Percentiles rank a stretch among this genome's conserved stretches.
These are phyloP conservation scores for Ceratina australensis DNA, from an alignment of 1,140 invertebrate species.

Conservation along the genomic window DNA sequence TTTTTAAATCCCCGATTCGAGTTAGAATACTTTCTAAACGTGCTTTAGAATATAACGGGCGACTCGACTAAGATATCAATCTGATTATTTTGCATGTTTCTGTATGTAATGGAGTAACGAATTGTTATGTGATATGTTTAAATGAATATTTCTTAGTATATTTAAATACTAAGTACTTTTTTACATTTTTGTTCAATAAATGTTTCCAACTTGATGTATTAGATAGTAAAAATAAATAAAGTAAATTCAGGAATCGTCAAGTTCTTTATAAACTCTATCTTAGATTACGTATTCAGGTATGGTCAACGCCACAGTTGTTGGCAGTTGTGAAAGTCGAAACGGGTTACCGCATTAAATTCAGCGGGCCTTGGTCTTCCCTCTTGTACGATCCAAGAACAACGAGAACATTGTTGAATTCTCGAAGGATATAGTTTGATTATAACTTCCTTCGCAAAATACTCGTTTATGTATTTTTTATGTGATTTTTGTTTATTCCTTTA, in stretches of 20 bases:
- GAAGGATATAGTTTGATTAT: background rate
- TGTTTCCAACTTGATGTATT: no score
- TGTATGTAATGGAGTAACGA: no score
- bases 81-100: no score
- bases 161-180: no score
- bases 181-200: no score
- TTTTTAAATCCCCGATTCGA: background rate
- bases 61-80: no score
- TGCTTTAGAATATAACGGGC: background rate
- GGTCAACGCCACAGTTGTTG: slow-evolving; percentile 14
- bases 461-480: no score
- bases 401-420: background rate
- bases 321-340: slow-evolving; percentile 53
- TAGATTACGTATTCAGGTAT: background rate
- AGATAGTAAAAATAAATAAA: no score
- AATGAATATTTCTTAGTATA: no score
- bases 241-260: no score
- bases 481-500: background rate
- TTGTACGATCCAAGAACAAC: slow-evolving; percentile 12
- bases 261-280: background rate
- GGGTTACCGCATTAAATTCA: slow-evolving; percentile 52
- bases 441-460: no score
- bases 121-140: no score
- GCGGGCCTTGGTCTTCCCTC: slow-evolving; percentile 9
- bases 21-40: background rate